phyloP scores from a whole-genome alignment of 2,888 invertebrate genomes.

The Ashinkailepas kermadecensis region DNA sequence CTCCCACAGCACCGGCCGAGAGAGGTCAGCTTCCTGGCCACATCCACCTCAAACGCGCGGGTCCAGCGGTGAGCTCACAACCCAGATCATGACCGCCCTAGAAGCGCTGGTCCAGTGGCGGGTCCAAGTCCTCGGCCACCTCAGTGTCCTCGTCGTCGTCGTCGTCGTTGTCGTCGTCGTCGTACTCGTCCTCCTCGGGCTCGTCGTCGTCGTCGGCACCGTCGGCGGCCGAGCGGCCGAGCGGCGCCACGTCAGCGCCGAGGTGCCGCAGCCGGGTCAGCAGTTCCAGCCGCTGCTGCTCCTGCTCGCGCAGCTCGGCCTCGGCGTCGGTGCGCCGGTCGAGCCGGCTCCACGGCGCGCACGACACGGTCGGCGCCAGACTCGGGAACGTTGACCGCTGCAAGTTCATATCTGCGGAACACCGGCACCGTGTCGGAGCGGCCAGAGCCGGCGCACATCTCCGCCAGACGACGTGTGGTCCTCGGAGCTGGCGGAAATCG shows the following conservation, averaged over 20 bases:
- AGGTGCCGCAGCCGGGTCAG: background rate
- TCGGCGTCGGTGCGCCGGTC: background rate
- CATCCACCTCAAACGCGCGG: too few relatives aligned
- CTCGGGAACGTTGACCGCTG: background rate
- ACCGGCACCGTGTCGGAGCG: too few relatives aligned
- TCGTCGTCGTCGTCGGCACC: background rate
- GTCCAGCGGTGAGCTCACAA: too few relatives aligned
- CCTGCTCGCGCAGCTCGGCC: background rate
- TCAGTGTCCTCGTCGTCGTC: background rate
- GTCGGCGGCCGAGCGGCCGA: background rate
- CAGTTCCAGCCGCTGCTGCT: background rate
- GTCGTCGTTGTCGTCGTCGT: conserved; percentile 7
- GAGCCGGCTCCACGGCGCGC: background rate
- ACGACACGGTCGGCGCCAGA: background rate
- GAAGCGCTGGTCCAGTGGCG: conserved; percentile 10
- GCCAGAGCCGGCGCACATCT: too few relatives aligned
- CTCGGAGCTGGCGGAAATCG: too few relatives aligned
- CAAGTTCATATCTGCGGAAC: background rate
- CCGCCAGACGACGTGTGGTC: too few relatives aligned
- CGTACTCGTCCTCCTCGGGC: background rate
- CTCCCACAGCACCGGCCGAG: too few relatives aligned
- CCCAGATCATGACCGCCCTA: background rate
- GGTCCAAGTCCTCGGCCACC: conserved; percentile 13
- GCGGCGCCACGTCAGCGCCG: background rate
- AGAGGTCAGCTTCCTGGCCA: too few relatives aligned